A percentile compares a stretch with the other conserved stretches of the same genome.
Evolutionary conservation across 2,113 vertebrate genomes (phyloP).

Genomic region (Micronycteris hirsuta): DNA sequence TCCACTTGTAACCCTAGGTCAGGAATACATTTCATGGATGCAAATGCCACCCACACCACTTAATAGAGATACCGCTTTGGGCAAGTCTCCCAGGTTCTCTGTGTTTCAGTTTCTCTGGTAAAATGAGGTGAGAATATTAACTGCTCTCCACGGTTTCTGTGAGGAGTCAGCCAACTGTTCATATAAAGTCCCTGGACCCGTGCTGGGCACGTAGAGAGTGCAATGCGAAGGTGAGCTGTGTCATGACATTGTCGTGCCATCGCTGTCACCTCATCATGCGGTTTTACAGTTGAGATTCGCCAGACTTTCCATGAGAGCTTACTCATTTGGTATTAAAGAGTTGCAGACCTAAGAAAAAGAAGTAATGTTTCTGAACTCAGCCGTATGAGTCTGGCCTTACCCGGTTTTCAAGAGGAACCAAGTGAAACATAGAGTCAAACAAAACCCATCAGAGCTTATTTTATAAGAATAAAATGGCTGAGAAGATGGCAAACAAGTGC

Average conservation of each 20-base stretch:
- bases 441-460: background rate
- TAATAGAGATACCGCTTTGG: background rate
- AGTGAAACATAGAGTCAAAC: background rate
- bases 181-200: background rate
- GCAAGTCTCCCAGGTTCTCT: background rate
- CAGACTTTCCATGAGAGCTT: background rate
- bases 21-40: too few species aligned
- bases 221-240: too few species aligned
- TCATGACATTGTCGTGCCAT: too few species aligned
- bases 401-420: background rate
- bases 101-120: background rate
- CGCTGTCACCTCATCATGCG: background rate
- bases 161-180: background rate
- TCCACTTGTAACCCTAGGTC: background rate
- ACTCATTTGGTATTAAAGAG: background rate
- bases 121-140: background rate
- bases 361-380: background rate
- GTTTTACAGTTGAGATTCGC: background rate
- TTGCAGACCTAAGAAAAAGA: background rate
- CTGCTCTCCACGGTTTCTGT: background rate
- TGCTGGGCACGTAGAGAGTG: background rate
- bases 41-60: background rate
- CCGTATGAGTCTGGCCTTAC: background rate
- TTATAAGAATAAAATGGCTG: background rate
- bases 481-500: background rate